Base-by-base conservation (phyloP, 2,797 vertebrate species). In the Tangara arthus region DNA sequence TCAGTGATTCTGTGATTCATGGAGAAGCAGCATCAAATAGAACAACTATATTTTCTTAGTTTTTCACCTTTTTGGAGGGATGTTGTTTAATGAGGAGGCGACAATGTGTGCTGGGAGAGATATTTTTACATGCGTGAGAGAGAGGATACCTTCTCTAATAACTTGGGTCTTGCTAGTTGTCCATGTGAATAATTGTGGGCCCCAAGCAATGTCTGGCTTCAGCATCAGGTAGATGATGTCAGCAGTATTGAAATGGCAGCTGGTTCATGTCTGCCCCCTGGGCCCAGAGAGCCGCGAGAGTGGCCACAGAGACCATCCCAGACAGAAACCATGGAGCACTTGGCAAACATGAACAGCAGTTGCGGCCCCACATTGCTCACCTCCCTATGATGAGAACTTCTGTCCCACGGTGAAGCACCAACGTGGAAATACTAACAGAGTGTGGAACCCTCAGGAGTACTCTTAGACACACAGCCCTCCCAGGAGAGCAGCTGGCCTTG, bases 341-440 rank as follows among this genome's bases (percentile, higher is more conserved):
- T 35, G 8, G 13, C 24, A 64, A 59, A 77, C 47, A 47, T 6
- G 6, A 34, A n/a, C 34, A 52, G 26, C 10, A 10, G 28, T 44
- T 2, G 2, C 35, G 22, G 8, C 2, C 9, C 13, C 30, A 37
- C 13, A 5, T 21, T 85, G 18, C 15, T 78, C 4, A 2, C 6
- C 9, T 59, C 20, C 9, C 23, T 28, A 14, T 80, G 17, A 32
- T 41, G 42, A 78, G 28, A 22, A 8, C 30, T 77, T 69, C 26
- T 10, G 9, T 37, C 23, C 49, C 26, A 15, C 5, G 3, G 35
- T 82, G 71, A 52, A 82, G 68, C 18, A 53, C 3, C 0, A 0
- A 28, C 0, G 1, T 17, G 35, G 44, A 88, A 85, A 59, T 27
- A 18, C 12, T 23, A n/a, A 11, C 24, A 13, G 32, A 79, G 11